Evolutionary conservation across 53 echinoderm and acorn worm genomes (phyloP).

Genomic region (Temnopleurus reevesii): DNA sequence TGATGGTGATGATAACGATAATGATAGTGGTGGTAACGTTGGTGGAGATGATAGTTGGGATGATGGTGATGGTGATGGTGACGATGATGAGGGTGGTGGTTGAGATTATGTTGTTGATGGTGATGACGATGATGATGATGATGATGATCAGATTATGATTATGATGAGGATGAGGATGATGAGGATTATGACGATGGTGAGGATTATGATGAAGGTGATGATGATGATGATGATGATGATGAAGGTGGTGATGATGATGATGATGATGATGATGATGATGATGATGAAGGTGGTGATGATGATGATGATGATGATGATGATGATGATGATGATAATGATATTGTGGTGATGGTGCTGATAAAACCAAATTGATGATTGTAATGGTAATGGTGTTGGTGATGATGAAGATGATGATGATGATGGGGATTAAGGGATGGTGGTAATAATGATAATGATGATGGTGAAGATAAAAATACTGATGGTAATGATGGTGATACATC

Average conservation of each 20-base stretch:
- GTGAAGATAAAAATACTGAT: background rate
- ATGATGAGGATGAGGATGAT: background rate
- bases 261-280: constrained; percentile 3
- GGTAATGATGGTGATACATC: too few species aligned
- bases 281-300: background rate
- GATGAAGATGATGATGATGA: too few species aligned
- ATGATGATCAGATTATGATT: background rate
- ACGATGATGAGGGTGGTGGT: too few species aligned
- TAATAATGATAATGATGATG: background rate
- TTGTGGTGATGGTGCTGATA: background rate
- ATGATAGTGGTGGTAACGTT: background rate
- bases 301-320: background rate
- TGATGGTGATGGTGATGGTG: background rate
- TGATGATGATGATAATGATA: background rate
- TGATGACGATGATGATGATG: background rate
- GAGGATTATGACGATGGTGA: background rate
- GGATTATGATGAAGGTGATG: background rate
- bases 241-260: background rate
- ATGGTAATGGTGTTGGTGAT: too few species aligned
- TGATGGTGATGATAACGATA: background rate
- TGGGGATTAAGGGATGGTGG: too few species aligned
- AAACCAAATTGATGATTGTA: too few species aligned
- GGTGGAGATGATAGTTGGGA: background rate
- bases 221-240: background rate
- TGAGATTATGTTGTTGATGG: too few species aligned